Percentiles rank a stretch among this genome's conserved stretches.
phyloP scores from a whole-genome alignment of 2,888 invertebrate genomes.

The Tenthredo distinguenda region DNA sequence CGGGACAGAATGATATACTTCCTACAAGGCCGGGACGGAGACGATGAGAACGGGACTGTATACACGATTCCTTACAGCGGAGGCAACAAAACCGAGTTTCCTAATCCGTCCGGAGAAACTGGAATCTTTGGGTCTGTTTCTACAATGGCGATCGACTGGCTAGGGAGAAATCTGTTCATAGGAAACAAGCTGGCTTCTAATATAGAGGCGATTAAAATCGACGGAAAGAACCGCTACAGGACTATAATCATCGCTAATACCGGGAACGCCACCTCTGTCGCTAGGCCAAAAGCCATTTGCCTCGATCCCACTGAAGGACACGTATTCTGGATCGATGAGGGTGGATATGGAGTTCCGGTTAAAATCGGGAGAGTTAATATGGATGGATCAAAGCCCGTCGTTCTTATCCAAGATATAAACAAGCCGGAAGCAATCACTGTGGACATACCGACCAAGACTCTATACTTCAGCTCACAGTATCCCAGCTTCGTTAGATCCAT shows the following conservation, averaged over 20 bases:
- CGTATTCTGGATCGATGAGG: slow-evolving; percentile 97
- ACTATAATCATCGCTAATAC: slow-evolving; percentile 94
- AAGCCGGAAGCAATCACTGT: slow-evolving; percentile 92
- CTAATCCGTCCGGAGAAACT: slow-evolving; percentile 84
- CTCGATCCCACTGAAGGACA: slow-evolving; percentile 96
- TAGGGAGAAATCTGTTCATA: slow-evolving; percentile 96
- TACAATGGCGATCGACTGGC: slow-evolving; percentile 97
- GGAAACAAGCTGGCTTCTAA: slow-evolving; percentile 94
- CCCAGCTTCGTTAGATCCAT: slow-evolving; percentile 87
- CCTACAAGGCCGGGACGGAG: slow-evolving; percentile 87
- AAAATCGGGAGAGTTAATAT: slow-evolving; percentile 96
- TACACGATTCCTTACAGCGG: slow-evolving; percentile 92
- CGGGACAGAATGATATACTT: slow-evolving; percentile 92
- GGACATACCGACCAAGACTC: slow-evolving; percentile 88
- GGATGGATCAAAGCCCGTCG: slow-evolving; percentile 91
- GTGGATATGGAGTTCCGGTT: slow-evolving; percentile 92
- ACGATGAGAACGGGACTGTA: slow-evolving; percentile 91
- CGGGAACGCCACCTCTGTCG: slow-evolving; percentile 91
- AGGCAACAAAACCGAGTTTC: slow-evolving; percentile 90
- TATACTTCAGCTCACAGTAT: slow-evolving; percentile 93
- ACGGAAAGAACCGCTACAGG: slow-evolving; percentile 91
- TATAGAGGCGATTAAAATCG: slow-evolving; percentile 92
- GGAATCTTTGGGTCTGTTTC: slow-evolving; percentile 96
- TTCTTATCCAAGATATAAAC: slow-evolving; percentile 86
- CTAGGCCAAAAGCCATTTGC: slow-evolving; percentile 92